A percentile compares a stretch with the other conserved stretches of the same genome.
Conservation (phyloP, 2,113 vertebrate species). For the Gadus macrocephalus region DNA sequence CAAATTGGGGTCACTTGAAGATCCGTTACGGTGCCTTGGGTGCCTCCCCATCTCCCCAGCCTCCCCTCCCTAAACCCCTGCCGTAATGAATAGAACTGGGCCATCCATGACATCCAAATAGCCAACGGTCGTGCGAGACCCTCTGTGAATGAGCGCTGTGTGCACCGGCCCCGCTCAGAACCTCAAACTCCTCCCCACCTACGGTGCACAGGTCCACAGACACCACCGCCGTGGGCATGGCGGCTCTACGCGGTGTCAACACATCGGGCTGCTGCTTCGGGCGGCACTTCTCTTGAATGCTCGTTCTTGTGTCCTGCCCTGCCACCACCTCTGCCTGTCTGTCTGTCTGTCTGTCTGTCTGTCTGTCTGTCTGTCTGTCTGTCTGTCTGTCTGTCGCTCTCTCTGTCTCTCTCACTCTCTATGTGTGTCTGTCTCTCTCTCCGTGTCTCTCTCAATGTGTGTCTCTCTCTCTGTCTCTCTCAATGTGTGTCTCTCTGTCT, state of each 20-base stretch:
- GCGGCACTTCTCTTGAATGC: constrained; percentile 16
- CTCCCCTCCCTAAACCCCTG: constrained; percentile 21
- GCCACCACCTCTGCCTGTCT: not conserved
- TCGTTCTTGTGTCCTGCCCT: constrained; percentile 18
- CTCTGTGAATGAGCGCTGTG: no score
- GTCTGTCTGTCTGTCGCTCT: constrained; percentile 35
- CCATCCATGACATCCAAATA: constrained; percentile 40
- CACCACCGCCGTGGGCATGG: no score
- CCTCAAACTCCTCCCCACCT: no score
- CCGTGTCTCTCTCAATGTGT: not conserved
- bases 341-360: constrained; percentile 28
- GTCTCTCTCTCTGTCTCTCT: constrained; percentile 34
- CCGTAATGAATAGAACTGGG: constrained; percentile 39
- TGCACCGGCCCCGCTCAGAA: no score
- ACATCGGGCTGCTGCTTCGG: not conserved
- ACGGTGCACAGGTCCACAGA: no score
- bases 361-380: constrained; percentile 44
- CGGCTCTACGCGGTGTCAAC: no score
- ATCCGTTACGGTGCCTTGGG: constrained; percentile 35
- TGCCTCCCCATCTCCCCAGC: constrained; percentile 20
- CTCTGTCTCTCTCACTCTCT: constrained; percentile 14
- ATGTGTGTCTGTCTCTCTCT: constrained; percentile 45
- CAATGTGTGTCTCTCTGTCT: constrained; percentile 12
- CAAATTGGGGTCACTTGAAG: constrained; percentile 49
- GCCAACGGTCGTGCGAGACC: not conserved